phyloP scores from a whole-genome alignment of 2,888 invertebrate species.

The Eupithecia vulgata region DNA sequence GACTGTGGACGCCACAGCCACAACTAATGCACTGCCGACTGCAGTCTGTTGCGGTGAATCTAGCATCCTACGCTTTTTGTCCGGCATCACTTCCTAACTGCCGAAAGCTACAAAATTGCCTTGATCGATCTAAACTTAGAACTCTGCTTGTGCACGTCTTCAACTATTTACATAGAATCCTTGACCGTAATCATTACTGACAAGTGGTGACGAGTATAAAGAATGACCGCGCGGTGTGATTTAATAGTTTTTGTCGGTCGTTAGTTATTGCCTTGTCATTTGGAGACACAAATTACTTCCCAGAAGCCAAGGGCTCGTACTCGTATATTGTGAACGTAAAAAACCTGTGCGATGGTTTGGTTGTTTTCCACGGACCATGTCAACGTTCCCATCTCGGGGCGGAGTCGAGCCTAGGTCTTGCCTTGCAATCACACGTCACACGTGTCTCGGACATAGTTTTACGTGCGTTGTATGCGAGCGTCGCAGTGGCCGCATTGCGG shows the following conservation, averaged over 20 bases:
- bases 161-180: conserved; percentile 15
- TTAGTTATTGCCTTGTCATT: conserved; percentile 41
- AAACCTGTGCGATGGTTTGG: conserved; percentile 20
- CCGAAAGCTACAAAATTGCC: conserved; percentile 7
- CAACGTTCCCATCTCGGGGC: not conserved
- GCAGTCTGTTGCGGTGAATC: not conserved
- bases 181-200: conserved; percentile 14
- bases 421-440: not conserved
- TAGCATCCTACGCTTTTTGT: not conserved
- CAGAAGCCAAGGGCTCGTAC: conserved; percentile 42
- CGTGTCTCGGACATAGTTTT: not conserved
- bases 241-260: conserved; percentile 35
- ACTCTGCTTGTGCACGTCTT: not conserved
- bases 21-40: not conserved
- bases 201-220: conserved; percentile 9
- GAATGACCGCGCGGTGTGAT: conserved; percentile 18
- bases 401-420: not conserved
- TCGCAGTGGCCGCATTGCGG: too few species aligned
- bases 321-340: conserved; percentile 17
- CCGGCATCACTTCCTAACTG: not conserved
- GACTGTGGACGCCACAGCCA: not conserved
- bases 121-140: not conserved
- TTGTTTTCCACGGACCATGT: not conserved
- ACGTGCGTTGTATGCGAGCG: not conserved
- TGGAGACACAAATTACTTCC: conserved; percentile 40